These are phyloP conservation scores for Macrophya alboannulata DNA, from an alignment of 2,888 invertebrate genomes.

Conservation along the genomic window DNA sequence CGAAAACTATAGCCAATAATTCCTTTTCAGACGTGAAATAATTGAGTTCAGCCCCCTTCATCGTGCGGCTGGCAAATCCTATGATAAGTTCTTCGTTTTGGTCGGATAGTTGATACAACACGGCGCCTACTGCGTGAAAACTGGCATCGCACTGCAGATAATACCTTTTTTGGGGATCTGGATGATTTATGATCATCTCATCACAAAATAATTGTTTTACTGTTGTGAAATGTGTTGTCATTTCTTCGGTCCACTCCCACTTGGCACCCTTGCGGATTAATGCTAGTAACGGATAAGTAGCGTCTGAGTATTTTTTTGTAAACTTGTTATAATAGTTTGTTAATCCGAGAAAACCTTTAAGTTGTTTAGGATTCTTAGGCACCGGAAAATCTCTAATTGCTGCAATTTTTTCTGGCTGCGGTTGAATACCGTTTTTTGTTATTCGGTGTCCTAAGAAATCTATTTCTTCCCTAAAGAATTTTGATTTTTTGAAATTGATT, in stretches of 20 bases:
- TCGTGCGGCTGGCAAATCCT: neutral
- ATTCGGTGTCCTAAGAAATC: too few relatives aligned
- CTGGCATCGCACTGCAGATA: constrained; percentile 33
- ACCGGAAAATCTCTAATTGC: neutral
- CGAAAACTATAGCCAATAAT: constrained; percentile 35
- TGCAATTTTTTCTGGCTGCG: too few relatives aligned
- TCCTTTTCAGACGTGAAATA: constrained; percentile 59
- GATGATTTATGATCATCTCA: neutral
- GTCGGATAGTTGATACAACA: neutral
- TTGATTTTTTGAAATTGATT: too few relatives aligned
- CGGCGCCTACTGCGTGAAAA: neutral
- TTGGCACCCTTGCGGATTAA: neutral
- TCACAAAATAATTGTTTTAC: constrained; percentile 14
- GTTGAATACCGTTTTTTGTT: too few relatives aligned
- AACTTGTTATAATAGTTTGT: constrained; percentile 58
- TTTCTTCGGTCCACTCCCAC: neutral
- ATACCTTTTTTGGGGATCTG: neutral
- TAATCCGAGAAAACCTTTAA: constrained; percentile 54
- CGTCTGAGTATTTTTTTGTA: constrained; percentile 12
- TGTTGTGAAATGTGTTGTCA: neutral
- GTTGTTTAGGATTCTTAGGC: constrained; percentile 51
- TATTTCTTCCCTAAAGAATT: too few relatives aligned
- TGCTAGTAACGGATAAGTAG: neutral
- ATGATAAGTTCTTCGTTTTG: neutral
- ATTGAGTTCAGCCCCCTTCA: constrained; percentile 55